phyloP scores from a whole-genome alignment of 2,888 invertebrate species.

The Drosophila paranaensis region DNA sequence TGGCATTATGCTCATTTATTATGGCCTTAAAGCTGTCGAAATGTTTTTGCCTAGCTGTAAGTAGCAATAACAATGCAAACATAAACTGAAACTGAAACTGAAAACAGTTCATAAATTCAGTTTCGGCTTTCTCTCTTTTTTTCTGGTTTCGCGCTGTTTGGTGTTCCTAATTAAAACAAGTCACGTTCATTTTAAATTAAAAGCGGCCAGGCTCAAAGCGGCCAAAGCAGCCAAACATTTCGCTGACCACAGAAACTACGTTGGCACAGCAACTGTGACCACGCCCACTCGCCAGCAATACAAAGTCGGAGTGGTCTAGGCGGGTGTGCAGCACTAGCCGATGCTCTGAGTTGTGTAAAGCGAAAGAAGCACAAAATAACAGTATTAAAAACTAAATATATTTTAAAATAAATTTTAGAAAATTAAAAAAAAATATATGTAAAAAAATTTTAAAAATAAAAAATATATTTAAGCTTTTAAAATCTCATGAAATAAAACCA shows the following conservation, averaged over 20 bases:
- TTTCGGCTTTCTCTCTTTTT: neutral
- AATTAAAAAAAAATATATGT: neutral
- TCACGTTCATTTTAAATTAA: slow-evolving; percentile 78
- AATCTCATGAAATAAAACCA: too few species aligned
- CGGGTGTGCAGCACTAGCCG: neutral
- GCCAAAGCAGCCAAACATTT: slow-evolving; percentile 53
- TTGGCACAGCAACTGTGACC: slow-evolving; percentile 15
- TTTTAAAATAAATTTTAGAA: neutral
- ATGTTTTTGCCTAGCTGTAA: neutral
- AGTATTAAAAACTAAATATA: neutral
- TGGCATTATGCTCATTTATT: slow-evolving; percentile 5
- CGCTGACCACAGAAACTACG: slow-evolving; percentile 65
- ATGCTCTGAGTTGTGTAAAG: neutral
- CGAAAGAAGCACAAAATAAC: neutral
- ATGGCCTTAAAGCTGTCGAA: slow-evolving; percentile 22
- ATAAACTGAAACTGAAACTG: neutral
- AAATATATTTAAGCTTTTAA: too few species aligned
- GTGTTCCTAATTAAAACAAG: slow-evolving; percentile 71
- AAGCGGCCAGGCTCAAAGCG: slow-evolving; percentile 55
- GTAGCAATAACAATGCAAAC: slow-evolving; percentile 22
- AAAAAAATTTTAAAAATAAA: too few species aligned
- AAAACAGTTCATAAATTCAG: slow-evolving; percentile 43
- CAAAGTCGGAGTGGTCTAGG: neutral
- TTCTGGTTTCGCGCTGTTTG: neutral
- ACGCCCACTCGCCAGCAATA: neutral